A percentile compares a stretch with the other conserved stretches of the same genome.
Evolutionary conservation across 2,113 vertebrate species (phyloP).

Genomic region (Antechinus stuartii): DNA sequence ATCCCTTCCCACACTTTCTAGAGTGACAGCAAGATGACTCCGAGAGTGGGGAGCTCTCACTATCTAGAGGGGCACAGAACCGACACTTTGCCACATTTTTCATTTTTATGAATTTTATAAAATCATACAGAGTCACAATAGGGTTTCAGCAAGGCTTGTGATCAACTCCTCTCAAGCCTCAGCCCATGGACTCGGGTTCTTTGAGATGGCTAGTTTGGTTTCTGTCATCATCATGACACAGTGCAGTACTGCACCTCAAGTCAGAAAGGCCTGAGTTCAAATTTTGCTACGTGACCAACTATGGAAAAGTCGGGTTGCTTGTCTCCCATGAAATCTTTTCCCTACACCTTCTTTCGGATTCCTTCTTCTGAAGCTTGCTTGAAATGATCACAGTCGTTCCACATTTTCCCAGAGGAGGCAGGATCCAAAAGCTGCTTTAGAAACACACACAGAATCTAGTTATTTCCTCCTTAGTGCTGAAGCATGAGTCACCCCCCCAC

Average conservation of each 20-base stretch:
- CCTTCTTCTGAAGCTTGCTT: constrained; percentile 11
- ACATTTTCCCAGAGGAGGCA: constrained; percentile 12
- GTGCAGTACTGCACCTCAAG: neutral
- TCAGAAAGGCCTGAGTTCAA: neutral
- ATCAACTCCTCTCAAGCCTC: neutral
- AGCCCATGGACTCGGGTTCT: neutral
- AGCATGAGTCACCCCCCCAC: neutral
- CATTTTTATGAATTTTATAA: neutral
- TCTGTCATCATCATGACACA: neutral
- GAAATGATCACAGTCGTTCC: neutral
- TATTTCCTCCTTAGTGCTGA: constrained; percentile 8
- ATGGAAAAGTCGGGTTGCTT: neutral
- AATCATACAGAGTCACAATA: constrained; percentile 21
- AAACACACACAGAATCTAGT: neutral
- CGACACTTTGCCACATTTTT: constrained; percentile 37
- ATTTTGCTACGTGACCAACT: neutral
- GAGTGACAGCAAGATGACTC: constrained; percentile 27
- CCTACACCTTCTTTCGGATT: neutral
- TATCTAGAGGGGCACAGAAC: constrained; percentile 30
- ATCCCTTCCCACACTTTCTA: constrained; percentile 44
- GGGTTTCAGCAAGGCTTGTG: neutral
- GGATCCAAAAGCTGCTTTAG: constrained; percentile 35
- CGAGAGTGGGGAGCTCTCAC: constrained; percentile 1
- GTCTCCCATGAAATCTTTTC: neutral
- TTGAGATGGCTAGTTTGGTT: neutral